Conservation (phyloP, 2,113 vertebrate species). For the Nothobranchius furzeri region DNA sequence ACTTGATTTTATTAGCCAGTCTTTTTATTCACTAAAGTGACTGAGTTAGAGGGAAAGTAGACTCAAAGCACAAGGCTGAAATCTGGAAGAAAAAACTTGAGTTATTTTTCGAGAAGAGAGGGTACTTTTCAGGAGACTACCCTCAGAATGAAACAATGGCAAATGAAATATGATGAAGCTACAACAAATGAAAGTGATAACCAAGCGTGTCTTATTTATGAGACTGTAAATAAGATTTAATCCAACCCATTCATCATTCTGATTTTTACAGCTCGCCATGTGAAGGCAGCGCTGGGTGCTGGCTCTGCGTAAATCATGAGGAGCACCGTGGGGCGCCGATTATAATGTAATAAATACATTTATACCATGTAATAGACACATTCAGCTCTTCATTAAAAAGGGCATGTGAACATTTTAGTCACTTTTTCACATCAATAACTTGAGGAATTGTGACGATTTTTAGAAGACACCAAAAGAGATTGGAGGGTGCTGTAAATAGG, state of each 20-base stretch:
- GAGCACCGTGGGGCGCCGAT: neutral
- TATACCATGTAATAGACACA: too few species aligned
- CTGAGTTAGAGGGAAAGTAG: slow-evolving; percentile 41
- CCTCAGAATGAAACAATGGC: neutral
- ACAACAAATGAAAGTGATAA: neutral
- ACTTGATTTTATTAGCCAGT: slow-evolving; percentile 71
- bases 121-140: neutral
- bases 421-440: too few species aligned
- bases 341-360: too few species aligned
- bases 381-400: too few species aligned
- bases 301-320: neutral
- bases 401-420: too few species aligned
- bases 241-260: neutral
- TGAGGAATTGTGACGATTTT: too few species aligned
- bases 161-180: neutral
- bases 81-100: slow-evolving; percentile 21
- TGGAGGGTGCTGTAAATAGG: too few species aligned
- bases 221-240: neutral
- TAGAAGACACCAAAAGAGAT: too few species aligned
- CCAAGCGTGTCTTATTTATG: neutral
- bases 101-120: too few species aligned
- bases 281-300: neutral
- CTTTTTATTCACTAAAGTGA: slow-evolving; percentile 47
- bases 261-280: neutral
- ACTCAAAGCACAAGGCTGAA: slow-evolving; percentile 27